A percentile compares a stretch with the other conserved stretches of the same genome.
Conservation (phyloP, 2,888 invertebrate species). For the Agrenia bidenticulata region DNA sequence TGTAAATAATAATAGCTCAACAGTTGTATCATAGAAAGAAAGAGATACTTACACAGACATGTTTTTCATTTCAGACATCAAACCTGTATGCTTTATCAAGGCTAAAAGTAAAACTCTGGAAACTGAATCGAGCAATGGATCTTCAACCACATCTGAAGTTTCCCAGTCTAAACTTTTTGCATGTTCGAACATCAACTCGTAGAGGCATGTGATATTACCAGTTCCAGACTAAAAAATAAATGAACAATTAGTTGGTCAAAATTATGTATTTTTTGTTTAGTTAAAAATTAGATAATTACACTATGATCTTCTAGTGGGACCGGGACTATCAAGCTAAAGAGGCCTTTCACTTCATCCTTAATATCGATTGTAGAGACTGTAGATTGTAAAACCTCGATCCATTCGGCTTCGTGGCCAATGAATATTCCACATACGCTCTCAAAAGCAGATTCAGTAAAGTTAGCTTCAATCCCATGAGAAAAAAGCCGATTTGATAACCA, state of each 20-base stretch:
- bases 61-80: constrained; percentile 56
- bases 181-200: constrained; percentile 57
- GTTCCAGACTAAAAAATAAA: background rate
- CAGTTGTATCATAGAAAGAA: too few relatives aligned
- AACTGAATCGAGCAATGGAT: constrained; percentile 58
- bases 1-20: background rate
- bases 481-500: constrained; percentile 60
- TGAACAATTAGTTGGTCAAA: background rate
- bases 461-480: constrained; percentile 55
- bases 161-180: constrained; percentile 60
- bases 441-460: constrained; percentile 19
- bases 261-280: background rate
- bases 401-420: constrained; percentile 36
- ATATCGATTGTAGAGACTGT: constrained; percentile 22
- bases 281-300: constrained; percentile 13
- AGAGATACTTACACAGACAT: constrained; percentile 56
- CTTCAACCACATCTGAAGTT: constrained; percentile 59
- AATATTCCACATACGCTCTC: constrained; percentile 32
- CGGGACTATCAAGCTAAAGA: constrained; percentile 47
- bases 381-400: constrained; percentile 40
- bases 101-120: constrained; percentile 60
- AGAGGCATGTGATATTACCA: constrained; percentile 52
- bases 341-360: constrained; percentile 29
- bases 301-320: constrained; percentile 21
- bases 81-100: constrained; percentile 61